Base-by-base conservation (phyloP, 1,140 invertebrate species). In the Drosophila miranda region DNA sequence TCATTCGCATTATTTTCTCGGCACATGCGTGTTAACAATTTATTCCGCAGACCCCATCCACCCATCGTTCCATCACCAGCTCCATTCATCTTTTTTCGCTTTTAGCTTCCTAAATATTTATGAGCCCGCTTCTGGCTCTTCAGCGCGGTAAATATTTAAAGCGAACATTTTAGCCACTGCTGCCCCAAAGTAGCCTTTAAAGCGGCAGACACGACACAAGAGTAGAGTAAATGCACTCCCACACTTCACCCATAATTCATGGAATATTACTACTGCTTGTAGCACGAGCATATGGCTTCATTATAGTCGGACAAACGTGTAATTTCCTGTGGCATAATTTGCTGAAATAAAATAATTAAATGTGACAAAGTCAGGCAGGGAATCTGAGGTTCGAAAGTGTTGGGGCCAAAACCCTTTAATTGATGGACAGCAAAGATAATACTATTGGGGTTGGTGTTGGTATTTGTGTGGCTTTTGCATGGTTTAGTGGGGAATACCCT, bases 21-120 rank as follows among this genome's bases (percentile, higher is more conserved):
- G 78, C 78, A 81, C 78, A 81, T 81, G 78, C 78, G 79, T 81
- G 78, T 74, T 81, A 74, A 77, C 73, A 82, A 81, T 81, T 81
- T 81, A 82, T 81, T 52, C 60, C 58, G 45, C 44, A 34, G 26
- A 57, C 53, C 75, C 46, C 42, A 8, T 34, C 8, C 9, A 2
- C 9, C 30, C 30, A 19, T 19, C 30, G 9, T 11, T 9, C 30
- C 30, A 34, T 34, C 30, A 34, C 9, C 30, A 34, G 30, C 30
- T 49, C 52, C 55, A 56, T 78, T 59, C 68, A 57, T 78, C 53
- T 78, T 79, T 69, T 74, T 52, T 26, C 52, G 66, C 64, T 62
- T 50, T 50, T 55, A 58, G 57, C 72, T 51, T 63, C 59, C 78
- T 81, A 76, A 80, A 80, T 80, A 80, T 80, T 80, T 80, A 80